phyloP scores from a whole-genome alignment of 2,113 vertebrate genomes.

The Clarias macrocephalus region DNA sequence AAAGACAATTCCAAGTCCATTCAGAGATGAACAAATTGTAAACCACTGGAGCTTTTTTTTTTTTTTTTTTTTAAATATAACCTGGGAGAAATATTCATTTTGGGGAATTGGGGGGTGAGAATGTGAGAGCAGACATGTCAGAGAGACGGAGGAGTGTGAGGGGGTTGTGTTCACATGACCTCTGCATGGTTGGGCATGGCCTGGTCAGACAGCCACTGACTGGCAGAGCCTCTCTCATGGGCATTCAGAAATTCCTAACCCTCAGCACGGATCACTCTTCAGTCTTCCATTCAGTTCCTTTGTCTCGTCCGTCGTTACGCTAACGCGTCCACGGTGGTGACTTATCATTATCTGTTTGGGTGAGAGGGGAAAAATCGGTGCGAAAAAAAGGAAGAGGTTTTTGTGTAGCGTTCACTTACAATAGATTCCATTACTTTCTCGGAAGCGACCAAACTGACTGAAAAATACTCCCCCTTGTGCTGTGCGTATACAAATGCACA shows the following conservation, averaged over 20 bases:
- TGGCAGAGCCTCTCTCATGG: conserved; percentile 84
- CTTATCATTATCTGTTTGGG: neutral
- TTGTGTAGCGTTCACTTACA: neutral
- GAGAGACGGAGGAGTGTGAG: conserved; percentile 65
- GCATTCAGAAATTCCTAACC: conserved; percentile 84
- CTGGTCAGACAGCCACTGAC: conserved; percentile 69
- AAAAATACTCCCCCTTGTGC: conserved; percentile 47
- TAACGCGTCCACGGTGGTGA: neutral
- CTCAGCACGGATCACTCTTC: conserved; percentile 12
- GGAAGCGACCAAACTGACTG: neutral
- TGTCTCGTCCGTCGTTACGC: neutral
- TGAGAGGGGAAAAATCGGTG: neutral
- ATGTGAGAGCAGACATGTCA: conserved; percentile 68
- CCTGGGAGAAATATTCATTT: conserved; percentile 69
- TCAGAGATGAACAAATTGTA: neutral
- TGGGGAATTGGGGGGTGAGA: conserved; percentile 11
- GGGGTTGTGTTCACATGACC: conserved; percentile 76
- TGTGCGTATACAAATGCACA: neutral
- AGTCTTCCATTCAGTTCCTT: conserved; percentile 14
- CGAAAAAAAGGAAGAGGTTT: neutral
- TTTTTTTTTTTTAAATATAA: conserved; percentile 49
- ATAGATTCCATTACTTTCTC: neutral
- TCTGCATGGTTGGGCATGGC: conserved; percentile 69
- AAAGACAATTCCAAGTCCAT: neutral
- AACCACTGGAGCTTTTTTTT: conserved; percentile 16